These are phyloP conservation scores for Cataglyphis hispanica DNA, from an alignment of 1,140 invertebrate species.

Conservation along the genomic window DNA sequence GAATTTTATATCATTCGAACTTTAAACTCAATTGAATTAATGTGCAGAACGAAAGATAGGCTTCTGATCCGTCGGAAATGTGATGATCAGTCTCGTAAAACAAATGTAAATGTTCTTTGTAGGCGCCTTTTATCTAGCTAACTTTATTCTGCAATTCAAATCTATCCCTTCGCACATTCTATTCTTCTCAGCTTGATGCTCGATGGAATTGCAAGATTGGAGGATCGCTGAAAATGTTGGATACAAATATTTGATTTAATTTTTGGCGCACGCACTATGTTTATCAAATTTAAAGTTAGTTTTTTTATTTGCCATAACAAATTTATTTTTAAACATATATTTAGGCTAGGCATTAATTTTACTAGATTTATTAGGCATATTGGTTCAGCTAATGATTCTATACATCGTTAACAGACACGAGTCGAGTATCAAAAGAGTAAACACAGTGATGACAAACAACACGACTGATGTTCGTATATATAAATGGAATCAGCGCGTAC, in stretches of 20 bases:
- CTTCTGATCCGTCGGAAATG: slow-evolving; percentile 59
- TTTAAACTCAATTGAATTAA: slow-evolving; percentile 65
- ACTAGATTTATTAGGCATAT: slow-evolving; percentile 4
- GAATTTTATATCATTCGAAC: background rate
- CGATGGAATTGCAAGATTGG: slow-evolving; percentile 33
- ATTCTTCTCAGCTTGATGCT: slow-evolving; percentile 7
- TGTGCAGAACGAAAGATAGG: slow-evolving; percentile 63
- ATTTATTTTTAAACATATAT: background rate
- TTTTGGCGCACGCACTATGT: background rate
- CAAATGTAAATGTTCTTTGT: slow-evolving; percentile 75
- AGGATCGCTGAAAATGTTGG: background rate
- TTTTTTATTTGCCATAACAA: background rate
- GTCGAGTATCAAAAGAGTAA: background rate
- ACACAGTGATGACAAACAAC: background rate
- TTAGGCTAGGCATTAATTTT: background rate
- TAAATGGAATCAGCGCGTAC: background rate
- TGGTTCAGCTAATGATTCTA: background rate
- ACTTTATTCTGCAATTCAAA: slow-evolving; percentile 79
- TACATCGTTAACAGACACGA: slow-evolving; percentile 1
- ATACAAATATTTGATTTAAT: background rate
- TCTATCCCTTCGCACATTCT: slow-evolving; percentile 44
- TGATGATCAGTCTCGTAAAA: slow-evolving; percentile 76
- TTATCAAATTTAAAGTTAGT: slow-evolving; percentile 5
- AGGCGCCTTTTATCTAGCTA: slow-evolving; percentile 69
- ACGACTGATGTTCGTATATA: background rate